Base-by-base conservation (phyloP, 1,140 invertebrate species). In the Eubasilissa regina region DNA sequence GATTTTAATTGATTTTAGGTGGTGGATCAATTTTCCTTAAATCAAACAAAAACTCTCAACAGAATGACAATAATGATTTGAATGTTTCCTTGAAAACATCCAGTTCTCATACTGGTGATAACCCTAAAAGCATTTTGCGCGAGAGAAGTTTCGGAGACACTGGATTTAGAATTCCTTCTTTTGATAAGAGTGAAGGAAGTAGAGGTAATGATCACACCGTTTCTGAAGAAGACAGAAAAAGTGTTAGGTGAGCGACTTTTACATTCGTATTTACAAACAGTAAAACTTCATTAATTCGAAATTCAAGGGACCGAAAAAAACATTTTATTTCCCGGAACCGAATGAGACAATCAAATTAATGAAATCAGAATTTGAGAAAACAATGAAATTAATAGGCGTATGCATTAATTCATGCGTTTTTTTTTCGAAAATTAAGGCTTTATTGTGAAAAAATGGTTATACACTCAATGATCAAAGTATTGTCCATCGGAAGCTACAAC, bases 1-100 rank as follows among this genome's bases (percentile, higher is more conserved):
- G 25, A 3, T 35, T 35, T 35, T 35, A 56, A 12, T 25, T 48
- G 21, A 64, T 76, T 84, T 64, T 73, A 87, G 90, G 93, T 6
- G 93, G 91, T 78, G 94, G 94, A 4, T 90, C 89, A 11, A 94
- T 94, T 89, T 94, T 94, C 81, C 86, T 94, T 13, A 94, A 94
- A 84, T 91, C 92, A 44, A 92, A 92, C 77, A 90, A 90, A 56
- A 92, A 90, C 19, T 89, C 90, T 53, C 82, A 86, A 35, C 15
- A 48, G n/a, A 55, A 75, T 48, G 86, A 87, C n/a, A 88, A 88
- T 47, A 47, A 53, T 6, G 44, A 11, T 51, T 55, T 62, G 17
- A 64, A 0, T 53, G 58, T 64, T 62, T 35, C 25, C 1, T 53
- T 48, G 55, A 75, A 80, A 35, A 51, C 62, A 1, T 62, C 60